Conservation (phyloP, 1,140 invertebrate species). For the Thalassaphorura encarpata region DNA sequence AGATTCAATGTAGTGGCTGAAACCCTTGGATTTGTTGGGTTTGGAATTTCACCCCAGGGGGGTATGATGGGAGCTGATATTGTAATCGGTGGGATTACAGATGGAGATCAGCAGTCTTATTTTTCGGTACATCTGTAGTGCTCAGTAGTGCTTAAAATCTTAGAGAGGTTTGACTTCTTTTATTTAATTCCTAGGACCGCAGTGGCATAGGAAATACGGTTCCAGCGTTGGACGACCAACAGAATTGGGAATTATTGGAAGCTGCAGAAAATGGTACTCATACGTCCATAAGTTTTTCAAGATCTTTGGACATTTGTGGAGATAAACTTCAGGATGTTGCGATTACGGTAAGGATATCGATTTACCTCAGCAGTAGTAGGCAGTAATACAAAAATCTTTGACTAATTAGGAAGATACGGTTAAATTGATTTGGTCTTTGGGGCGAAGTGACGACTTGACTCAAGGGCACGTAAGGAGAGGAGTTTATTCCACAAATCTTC, state of each 20-base stretch:
- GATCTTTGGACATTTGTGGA: constrained; percentile 68
- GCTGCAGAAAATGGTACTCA: constrained; percentile 68
- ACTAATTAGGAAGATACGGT: not conserved
- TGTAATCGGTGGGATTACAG: too few species aligned
- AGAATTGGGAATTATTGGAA: constrained; percentile 58
- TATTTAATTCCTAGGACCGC: too few species aligned
- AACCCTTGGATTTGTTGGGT: too few species aligned
- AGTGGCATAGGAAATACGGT: constrained; percentile 53
- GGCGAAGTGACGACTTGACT: not conserved
- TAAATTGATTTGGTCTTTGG: not conserved
- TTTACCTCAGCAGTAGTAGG: not conserved
- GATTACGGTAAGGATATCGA: constrained; percentile 43
- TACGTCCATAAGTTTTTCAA: constrained; percentile 59
- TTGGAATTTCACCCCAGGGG: too few species aligned
- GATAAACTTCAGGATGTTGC: constrained; percentile 33
- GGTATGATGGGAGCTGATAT: too few species aligned
- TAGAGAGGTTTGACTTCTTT: too few species aligned
- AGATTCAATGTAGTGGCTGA: too few species aligned
- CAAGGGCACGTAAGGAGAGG: not conserved
- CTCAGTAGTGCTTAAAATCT: too few species aligned
- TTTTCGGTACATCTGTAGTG: too few species aligned
- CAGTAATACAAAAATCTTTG: not conserved
- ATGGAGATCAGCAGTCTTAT: too few species aligned
- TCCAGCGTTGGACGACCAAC: constrained; percentile 58
- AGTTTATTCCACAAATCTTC: not conserved